Evolutionary conservation across 2,113 vertebrate species (phyloP).

Genomic region (Uropsilus gracilis): DNA sequence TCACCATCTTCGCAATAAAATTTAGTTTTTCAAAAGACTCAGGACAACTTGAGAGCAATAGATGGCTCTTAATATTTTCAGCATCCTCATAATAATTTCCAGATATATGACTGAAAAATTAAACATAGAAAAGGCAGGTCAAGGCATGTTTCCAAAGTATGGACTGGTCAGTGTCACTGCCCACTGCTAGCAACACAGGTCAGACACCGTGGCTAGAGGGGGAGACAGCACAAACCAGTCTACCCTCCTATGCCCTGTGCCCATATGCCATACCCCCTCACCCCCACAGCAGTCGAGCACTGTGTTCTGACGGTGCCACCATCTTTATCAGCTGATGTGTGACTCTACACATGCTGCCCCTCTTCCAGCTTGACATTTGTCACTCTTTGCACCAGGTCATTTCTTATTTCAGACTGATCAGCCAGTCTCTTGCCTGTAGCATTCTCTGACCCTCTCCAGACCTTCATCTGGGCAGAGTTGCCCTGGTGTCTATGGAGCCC

Average conservation of each 20-base stretch:
- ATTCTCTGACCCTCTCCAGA: background rate
- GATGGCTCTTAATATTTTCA: background rate
- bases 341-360: background rate
- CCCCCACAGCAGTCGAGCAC: background rate
- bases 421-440: no score
- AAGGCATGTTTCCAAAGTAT: background rate
- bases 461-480: background rate
- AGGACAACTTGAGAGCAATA: background rate
- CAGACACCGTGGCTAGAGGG: background rate
- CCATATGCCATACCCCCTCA: no score
- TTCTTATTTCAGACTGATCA: background rate
- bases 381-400: background rate
- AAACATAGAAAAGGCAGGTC: background rate
- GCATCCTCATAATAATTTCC: background rate
- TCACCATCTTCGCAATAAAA: background rate
- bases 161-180: background rate
- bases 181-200: background rate
- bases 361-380: background rate
- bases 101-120: background rate
- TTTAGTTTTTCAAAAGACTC: background rate
- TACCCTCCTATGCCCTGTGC: accelerated
- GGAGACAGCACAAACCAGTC: accelerated
- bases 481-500: background rate
- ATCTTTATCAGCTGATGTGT: background rate
- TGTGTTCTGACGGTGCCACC: background rate